Evolutionary conservation across 2,888 invertebrate genomes (phyloP), one percentile per base, ranked within the genome.

Genomic region (Drosophila eohydei): DNA sequence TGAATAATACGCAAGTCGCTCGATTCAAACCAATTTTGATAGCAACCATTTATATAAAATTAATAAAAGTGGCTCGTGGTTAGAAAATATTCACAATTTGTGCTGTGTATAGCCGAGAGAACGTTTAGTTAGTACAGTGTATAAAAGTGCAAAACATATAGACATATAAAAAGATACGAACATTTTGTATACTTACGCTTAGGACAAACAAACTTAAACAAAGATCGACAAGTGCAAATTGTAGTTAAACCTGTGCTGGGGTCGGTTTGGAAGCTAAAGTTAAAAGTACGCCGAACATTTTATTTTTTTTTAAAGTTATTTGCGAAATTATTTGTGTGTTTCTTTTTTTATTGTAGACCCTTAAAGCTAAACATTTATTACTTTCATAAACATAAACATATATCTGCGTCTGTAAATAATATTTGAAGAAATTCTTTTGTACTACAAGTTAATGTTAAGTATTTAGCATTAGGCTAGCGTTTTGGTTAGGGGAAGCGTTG

Each of bases 281-380:
- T 64, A 55, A 58, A 55, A 54, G 46, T 56, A 50, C 43, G 36
- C 41, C 46, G 51, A 46, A n/a, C 41, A 55, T 26, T 73, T 51
- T 60, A 38, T n/a, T 52, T 36, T 30, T 71, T 48, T 59, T 38
- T 30, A 6, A 16, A 44, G 50, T 78, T 61, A 30, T 43, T 62
- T 52, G 58, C 38, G 36, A n/a, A 30, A 32, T 62, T 56, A 59
- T 70, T 81, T 56, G 14, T 58, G 44, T 28, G 40, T 44, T 44
- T 73, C 43, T 70, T 58, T 73, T 66, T 59, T 80, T 88, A 76
- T 83, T 80, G 57, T 73, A 63, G 58, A 71, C 84, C 78, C 80
- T 88, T 89, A 88, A 67, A 72, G 66, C 83, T 84, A 88, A 75
- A 88, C 89, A 84, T 87, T 89, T 81, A 83, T 89, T 78, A 87